Percentiles rank a stretch among this genome's conserved stretches.
Conservation (phyloP, 1,140 invertebrate species). For the Pantala flavescens region DNA sequence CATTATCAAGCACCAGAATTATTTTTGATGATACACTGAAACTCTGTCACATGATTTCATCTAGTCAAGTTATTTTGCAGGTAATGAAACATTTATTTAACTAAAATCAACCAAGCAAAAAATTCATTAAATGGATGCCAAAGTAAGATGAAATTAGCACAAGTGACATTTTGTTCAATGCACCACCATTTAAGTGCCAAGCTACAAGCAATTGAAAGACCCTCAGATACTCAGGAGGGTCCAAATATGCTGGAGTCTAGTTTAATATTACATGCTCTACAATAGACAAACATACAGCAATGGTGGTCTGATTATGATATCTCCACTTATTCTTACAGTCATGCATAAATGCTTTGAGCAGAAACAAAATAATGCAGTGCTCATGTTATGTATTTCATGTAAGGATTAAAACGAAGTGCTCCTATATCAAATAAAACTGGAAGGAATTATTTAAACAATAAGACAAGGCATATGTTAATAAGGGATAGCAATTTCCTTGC, state of each 20-base stretch:
- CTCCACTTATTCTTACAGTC: background rate
- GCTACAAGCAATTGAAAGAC: background rate
- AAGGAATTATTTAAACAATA: too few species aligned
- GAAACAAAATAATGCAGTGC: background rate
- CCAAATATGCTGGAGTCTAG: background rate
- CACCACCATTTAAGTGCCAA: background rate
- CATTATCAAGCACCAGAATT: background rate
- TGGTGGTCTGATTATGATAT: background rate
- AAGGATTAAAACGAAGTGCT: background rate
- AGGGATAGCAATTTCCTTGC: too few species aligned
- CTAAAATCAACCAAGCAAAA: too few species aligned
- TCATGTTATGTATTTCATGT: slow-evolving; percentile 4
- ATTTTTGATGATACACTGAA: background rate
- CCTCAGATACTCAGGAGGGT: background rate
- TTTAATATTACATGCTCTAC: background rate
- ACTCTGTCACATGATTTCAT: background rate
- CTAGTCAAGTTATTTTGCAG: too few species aligned
- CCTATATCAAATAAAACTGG: background rate
- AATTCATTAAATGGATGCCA: too few species aligned
- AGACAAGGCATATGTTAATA: too few species aligned
- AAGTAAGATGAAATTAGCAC: too few species aligned
- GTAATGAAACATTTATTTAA: too few species aligned
- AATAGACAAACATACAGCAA: background rate
- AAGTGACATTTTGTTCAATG: background rate
- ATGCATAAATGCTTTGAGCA: slow-evolving; percentile 6